Base-by-base conservation (phyloP, 1,140 invertebrate species). In the Pseudomyrmex gracilis region DNA sequence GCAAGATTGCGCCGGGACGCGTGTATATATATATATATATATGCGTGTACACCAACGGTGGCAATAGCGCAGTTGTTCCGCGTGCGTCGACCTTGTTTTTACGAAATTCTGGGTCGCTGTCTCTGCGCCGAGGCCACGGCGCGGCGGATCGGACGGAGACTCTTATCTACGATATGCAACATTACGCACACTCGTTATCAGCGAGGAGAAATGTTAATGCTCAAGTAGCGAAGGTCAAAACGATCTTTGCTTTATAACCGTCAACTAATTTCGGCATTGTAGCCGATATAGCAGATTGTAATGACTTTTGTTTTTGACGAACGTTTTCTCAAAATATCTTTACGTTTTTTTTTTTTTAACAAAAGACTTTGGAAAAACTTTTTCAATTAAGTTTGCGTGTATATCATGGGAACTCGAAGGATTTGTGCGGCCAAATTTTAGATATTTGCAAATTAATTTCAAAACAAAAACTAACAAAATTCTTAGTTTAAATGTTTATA, bases 11-110 rank as follows among this genome's bases (percentile, higher is more conserved):
- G 34, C 5, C 34, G 0, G 34, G 7, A 34, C 57, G 57, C 24
- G 60, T 12, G 0, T 13, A 71, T 58, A 80, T 70, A 47, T 70
- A 45, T 24, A 17, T n/a, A 53, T 67, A 77, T 43, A 67, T 13
- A 43, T 17, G 57, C 57, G 17, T 9, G 34, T 34, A 34, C 34
- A 34, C 34, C 34, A 58, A n/a, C 57, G 57, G 24, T 13, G 34
- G 34, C 51, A 13, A 1, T 55, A 20, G 20, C 20, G 17, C 43
- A 13, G 66, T 80, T 80, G 76, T 80, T 80, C 76, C 76, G 76
- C 76, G 76, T 80, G 53, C 76, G 66, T 80, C 66, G 76, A 80
- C 76, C 76, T 80, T 80, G 66, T 80, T 80, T 71, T 80, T 70
- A 12, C 66, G 76, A 80, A 80, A 80, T 80, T 80, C 76, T 71